A percentile compares a stretch with the other conserved stretches of the same genome.
These are phyloP conservation scores for Geodia barretti DNA, from an alignment of 37 sponge, comb jelly and placozoan species.

Conservation along the genomic window DNA sequence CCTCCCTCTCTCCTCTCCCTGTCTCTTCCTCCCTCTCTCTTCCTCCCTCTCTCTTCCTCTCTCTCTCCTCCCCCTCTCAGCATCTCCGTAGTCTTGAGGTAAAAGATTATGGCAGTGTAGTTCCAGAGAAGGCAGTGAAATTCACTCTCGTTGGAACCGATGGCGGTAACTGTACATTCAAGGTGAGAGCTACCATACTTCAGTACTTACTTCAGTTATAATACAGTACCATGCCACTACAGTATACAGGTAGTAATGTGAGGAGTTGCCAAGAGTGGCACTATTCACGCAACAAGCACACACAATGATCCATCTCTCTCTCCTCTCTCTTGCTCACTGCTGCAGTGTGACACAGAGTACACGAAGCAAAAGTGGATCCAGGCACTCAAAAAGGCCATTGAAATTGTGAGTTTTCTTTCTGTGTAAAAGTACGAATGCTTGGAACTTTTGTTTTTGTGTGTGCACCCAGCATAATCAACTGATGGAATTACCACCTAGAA, in stretches of 20 bases:
- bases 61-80: background rate
- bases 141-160: background rate
- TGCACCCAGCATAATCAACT: too few relatives aligned
- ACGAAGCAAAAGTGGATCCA: conserved; percentile 33
- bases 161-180: background rate
- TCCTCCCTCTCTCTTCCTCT: background rate
- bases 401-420: too few relatives aligned
- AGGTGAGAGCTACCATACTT: background rate
- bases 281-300: too few relatives aligned
- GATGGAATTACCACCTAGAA: too few relatives aligned
- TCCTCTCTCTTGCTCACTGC: background rate
- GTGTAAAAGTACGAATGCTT: background rate
- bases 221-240: too few relatives aligned
- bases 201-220: too few relatives aligned
- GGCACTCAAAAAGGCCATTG: conserved; percentile 1
- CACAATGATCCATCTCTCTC: background rate
- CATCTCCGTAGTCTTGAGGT: conserved; percentile 1
- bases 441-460: background rate
- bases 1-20: background rate
- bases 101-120: background rate
- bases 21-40: background rate
- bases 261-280: background rate
- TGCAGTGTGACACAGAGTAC: conserved; percentile 16
- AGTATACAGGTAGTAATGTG: background rate
- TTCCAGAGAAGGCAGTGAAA: background rate